Base-by-base conservation (phyloP, 1,140 invertebrate species). In the Anadara kagoshimensis region DNA sequence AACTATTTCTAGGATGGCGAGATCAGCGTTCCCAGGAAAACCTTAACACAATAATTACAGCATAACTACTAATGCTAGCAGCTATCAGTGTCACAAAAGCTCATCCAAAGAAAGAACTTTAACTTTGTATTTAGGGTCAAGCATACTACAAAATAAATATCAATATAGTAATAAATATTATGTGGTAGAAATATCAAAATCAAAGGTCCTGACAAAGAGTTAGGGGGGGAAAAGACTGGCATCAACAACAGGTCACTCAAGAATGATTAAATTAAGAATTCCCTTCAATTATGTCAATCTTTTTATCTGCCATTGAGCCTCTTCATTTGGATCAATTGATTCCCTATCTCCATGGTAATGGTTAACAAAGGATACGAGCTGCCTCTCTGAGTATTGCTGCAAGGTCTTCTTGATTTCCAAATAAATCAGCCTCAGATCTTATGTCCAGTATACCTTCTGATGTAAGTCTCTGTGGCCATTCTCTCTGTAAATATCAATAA, bases 341-440 rank as follows among this genome's bases (percentile, higher is more conserved):
- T n/a, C n/a, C n/a, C n/a, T 18, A 51, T 20, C 49, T 45, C 36
- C 16, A 14, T 18, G 20, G 59, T 18, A 16, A 20, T 18, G 14
- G 16, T 18, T 29, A 24, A 29, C 14, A 63, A 78, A 81, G 80
- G 82, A 83, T 85, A 85, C 83, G 82, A 58, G 83, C 82, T 57
- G 80, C 76, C 26, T 83, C 79, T 44, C 74, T 78, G 5, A 85
- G 58, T 20, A 85, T 71, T 12, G 68, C 71, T 45, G 75, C 69
- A 65, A 85, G 81, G 44, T 85, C 82, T 41, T 82, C 79, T 49
- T 83, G 75, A 14, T 64, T 67, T 45, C 82, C 79, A 1, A 83
- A 68, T 3, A 83, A 45, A 26, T 78, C 47, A 16, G 63, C 75
- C 67, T 82, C 78, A 49, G 67, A 69, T 16, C 79, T 56, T 18